Evolutionary conservation across 2,888 invertebrate genomes (phyloP).

Genomic region (Mesodorylaimus sp.): DNA sequence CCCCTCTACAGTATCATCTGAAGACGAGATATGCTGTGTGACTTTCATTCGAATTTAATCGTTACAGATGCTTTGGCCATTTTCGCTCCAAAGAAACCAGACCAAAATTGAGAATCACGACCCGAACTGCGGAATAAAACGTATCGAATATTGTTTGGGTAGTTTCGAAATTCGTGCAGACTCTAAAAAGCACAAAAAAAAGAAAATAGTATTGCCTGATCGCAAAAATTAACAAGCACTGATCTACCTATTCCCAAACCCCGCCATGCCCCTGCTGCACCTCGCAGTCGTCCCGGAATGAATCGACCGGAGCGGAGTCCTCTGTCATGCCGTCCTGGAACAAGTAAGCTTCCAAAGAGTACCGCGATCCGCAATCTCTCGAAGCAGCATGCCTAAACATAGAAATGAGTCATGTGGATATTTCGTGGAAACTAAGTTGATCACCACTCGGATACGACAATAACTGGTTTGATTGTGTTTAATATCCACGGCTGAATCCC

Average conservation of each 20-base stretch:
- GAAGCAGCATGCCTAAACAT: constrained; percentile 14
- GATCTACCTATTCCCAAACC: constrained; percentile 31
- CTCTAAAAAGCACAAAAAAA: constrained; percentile 31
- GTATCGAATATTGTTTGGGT: constrained; percentile 38
- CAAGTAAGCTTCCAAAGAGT: background rate
- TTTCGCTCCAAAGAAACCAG: constrained; percentile 48
- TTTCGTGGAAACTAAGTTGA: background rate
- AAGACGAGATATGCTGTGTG: too few relatives aligned
- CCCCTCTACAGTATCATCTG: too few relatives aligned
- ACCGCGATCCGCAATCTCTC: background rate
- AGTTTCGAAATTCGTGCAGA: constrained; percentile 38
- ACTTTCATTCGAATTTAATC: background rate
- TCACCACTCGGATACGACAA: constrained; percentile 38
- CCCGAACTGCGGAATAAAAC: constrained; percentile 42
- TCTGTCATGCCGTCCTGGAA: too few relatives aligned
- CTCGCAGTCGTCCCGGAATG: too few relatives aligned
- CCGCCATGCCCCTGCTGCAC: constrained; percentile 28
- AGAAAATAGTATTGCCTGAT: background rate
- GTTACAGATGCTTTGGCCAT: constrained; percentile 42
- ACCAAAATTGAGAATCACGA: constrained; percentile 45
- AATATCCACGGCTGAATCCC: constrained; percentile 35
- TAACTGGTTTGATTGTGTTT: constrained; percentile 38
- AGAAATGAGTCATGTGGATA: background rate
- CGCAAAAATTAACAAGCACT: background rate
- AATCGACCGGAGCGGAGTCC: too few relatives aligned